Base-by-base conservation (phyloP, 1,140 invertebrate genomes). In the Drosophila varians region DNA sequence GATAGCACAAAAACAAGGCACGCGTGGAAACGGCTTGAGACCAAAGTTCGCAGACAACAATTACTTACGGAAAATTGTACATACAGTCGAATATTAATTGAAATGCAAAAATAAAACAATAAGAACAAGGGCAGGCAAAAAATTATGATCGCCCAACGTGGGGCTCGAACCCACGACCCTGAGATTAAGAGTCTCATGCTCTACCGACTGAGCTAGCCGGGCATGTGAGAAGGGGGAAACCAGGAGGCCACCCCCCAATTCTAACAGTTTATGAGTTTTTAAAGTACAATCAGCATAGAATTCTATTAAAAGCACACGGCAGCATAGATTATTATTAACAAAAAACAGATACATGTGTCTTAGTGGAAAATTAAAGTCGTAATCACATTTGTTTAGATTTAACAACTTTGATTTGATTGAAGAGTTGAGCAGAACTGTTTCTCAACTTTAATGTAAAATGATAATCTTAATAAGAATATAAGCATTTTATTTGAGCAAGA, bases 161-260 rank as follows among this genome's bases (percentile, higher is more conserved):
- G 95, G 95, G 95, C 95, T 96, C 95, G 95, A 96, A 96, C 95
- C 95, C 95, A 96, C 95, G 95, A 96, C 95, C 95, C 95, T 95
- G 95, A 96, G 95, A 96, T 96, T 96, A 96, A 96, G 95, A 96
- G 95, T 95, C 95, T 96, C 95, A 95, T 96, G 95, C 95, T 96
- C 95, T 96, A 96, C 95, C 95, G 95, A 96, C 94, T 95, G 94
- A 95, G 95, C 95, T 95, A 95, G 94, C 94, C 94, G 94, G 94
- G 94, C 95, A 62, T n/a, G 62, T 79, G 43, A 5, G 12, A 38
- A 16, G 34, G 34, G 34, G 34, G n/a, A 12, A 8, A 4, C 34
- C 34, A 14, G 5, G 34, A 38, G 34, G 34, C 28, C 28, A 21
- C 2, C 28, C 28, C 3, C 8, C 11, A 3, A 31, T 31, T 31